Evolutionary conservation across 2,113 vertebrate species (phyloP).

Genomic region (Struthio camelus): DNA sequence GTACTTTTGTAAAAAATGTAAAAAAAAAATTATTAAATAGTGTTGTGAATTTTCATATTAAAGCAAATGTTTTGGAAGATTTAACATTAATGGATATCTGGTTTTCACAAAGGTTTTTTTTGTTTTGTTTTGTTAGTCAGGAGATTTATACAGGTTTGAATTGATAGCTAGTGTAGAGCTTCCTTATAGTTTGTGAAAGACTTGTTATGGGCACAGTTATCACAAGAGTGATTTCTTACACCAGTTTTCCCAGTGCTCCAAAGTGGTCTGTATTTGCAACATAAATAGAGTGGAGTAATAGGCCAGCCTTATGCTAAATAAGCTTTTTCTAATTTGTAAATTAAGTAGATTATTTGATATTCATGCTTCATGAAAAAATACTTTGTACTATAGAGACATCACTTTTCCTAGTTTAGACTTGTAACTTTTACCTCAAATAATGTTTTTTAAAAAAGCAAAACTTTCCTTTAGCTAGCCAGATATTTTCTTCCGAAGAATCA

Average conservation of each 20-base stretch:
- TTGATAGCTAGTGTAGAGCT: neutral
- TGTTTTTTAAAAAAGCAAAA: neutral
- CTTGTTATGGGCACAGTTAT: neutral
- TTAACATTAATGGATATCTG: fast-evolving
- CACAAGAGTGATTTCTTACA: neutral
- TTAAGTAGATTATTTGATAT: neutral
- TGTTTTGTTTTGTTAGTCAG: neutral
- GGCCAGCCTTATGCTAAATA: neutral
- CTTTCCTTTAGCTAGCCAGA: neutral
- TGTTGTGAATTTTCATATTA: neutral
- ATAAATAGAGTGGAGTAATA: neutral
- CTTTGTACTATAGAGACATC: neutral
- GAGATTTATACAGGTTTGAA: neutral
- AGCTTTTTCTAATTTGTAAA: neutral
- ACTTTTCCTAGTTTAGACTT: neutral
- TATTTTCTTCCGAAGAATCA: neutral
- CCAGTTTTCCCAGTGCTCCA: neutral
- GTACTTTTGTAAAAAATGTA: neutral
- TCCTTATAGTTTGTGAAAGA: neutral
- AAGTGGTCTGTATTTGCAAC: neutral
- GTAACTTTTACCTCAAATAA: neutral
- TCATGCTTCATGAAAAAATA: neutral
- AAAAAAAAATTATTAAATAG: fast-evolving
- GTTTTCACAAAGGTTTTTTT: neutral
- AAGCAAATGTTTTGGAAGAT: neutral